A percentile compares a stretch with the other conserved stretches of the same genome.
These are phyloP conservation scores for Eupithecia vulgata DNA, from an alignment of 2,888 invertebrate genomes.

Conservation along the genomic window DNA sequence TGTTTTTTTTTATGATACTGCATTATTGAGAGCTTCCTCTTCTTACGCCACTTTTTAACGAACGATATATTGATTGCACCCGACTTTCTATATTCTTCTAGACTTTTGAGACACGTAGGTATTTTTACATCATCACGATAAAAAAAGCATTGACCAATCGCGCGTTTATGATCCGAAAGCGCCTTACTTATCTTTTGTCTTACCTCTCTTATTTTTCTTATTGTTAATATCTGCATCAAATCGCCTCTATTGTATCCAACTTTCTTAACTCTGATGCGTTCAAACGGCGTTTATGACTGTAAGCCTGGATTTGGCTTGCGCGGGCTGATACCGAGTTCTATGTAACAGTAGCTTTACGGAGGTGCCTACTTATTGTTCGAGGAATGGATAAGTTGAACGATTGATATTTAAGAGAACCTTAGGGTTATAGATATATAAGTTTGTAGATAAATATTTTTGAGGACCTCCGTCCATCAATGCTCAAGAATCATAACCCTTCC, in stretches of 20 bases:
- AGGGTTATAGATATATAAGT: no score
- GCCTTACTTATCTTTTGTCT: no score
- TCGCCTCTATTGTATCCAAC: not conserved
- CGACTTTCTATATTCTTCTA: no score
- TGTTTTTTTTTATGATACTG: no score
- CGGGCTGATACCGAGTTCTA: slow-evolving; percentile 30
- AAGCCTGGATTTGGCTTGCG: slow-evolving; percentile 42
- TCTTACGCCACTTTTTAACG: no score
- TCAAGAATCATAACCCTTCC: no score
- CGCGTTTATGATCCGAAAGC: not conserved
- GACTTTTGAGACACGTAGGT: no score
- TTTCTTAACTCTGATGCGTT: slow-evolving; percentile 33
- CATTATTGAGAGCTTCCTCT: no score
- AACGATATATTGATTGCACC: no score
- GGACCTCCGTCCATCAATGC: no score
- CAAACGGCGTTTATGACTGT: slow-evolving; percentile 50
- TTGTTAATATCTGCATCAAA: not conserved
- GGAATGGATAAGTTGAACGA: slow-evolving; percentile 7
- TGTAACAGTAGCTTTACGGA: slow-evolving; percentile 20
- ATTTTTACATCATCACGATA: no score
- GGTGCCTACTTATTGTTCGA: slow-evolving; percentile 8
- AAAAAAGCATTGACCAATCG: not conserved
- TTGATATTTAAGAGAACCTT: slow-evolving; percentile 8
- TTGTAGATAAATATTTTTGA: not conserved
- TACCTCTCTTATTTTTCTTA: no score